A percentile compares a stretch with the other conserved stretches of the same genome.
Conservation (phyloP, 2,113 vertebrate genomes). For the Toxotes jaculatrix region DNA sequence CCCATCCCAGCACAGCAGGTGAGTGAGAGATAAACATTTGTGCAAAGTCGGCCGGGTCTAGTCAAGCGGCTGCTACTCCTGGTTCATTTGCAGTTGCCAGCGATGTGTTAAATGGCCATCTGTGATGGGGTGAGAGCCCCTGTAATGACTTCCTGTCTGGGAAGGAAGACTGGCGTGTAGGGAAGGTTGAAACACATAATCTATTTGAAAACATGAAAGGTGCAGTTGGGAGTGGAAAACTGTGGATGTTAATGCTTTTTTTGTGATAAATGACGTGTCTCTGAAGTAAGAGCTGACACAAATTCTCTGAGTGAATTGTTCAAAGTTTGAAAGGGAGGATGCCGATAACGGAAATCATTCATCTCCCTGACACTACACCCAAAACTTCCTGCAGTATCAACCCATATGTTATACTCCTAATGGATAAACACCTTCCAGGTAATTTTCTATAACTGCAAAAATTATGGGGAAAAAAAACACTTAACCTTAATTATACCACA, state of each 20-base stretch:
- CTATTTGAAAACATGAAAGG: constrained; percentile 43
- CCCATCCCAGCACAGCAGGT: constrained; percentile 69
- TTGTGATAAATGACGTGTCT: constrained; percentile 22
- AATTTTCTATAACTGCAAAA: too few relatives aligned
- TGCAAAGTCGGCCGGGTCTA: constrained; percentile 63
- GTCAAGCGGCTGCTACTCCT: constrained; percentile 66
- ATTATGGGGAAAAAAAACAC: background rate
- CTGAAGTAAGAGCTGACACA: background rate
- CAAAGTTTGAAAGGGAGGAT: background rate
- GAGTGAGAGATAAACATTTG: constrained; percentile 77
- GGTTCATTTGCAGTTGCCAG: constrained; percentile 79
- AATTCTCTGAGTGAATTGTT: background rate
- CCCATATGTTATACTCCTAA: too few relatives aligned
- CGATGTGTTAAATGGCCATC: constrained; percentile 83
- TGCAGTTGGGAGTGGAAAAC: constrained; percentile 11
- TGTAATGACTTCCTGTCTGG: constrained; percentile 76
- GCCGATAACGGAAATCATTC: background rate
- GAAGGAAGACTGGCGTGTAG: constrained; percentile 54
- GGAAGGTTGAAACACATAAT: constrained; percentile 39
- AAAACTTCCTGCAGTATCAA: too few relatives aligned
- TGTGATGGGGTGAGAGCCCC: constrained; percentile 74
- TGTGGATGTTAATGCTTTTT: background rate
- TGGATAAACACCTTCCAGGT: too few relatives aligned
- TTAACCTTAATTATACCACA: constrained; percentile 4
- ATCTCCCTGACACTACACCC: background rate